A percentile compares a stretch with the other conserved stretches of the same genome.
Evolutionary conservation across 2,113 vertebrate species (phyloP).

Genomic region (Xyrauchen texanus): DNA sequence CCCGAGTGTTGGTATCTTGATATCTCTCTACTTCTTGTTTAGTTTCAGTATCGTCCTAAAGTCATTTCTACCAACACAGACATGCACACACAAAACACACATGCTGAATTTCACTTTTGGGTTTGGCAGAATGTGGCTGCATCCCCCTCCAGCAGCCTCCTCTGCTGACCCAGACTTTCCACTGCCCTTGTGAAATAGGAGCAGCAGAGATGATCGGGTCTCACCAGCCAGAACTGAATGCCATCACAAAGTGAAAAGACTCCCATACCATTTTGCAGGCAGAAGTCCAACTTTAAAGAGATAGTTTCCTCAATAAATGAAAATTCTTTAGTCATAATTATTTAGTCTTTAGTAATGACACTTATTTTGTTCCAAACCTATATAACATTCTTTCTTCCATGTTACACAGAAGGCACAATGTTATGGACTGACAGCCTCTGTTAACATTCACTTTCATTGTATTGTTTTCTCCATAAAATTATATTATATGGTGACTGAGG

Average conservation of each 20-base stretch:
- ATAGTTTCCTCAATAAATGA: not conserved
- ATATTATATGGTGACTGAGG: too few relatives aligned
- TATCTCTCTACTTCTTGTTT: constrained; percentile 1
- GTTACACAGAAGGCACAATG: too few relatives aligned
- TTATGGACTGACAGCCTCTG: too few relatives aligned
- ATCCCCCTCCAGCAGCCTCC: constrained; percentile 7
- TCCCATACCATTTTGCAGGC: constrained; percentile 10
- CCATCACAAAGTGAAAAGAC: constrained; percentile 16
- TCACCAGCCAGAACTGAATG: constrained; percentile 1
- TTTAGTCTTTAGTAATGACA: too few relatives aligned
- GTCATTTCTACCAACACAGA: constrained; percentile 17
- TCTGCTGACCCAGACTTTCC: constrained; percentile 48
- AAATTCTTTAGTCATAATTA: too few relatives aligned
- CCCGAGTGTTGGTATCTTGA: not conserved
- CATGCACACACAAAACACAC: not conserved
- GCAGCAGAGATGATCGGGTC: constrained; percentile 22
- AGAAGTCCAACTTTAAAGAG: constrained; percentile 1
- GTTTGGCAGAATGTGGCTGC: too few relatives aligned
- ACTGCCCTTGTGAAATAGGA: constrained; percentile 43
- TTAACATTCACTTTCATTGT: too few relatives aligned
- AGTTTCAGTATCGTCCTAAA: not conserved
- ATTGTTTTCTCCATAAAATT: too few relatives aligned
- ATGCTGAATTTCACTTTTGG: too few relatives aligned
- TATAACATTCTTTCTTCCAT: too few relatives aligned
- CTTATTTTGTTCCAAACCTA: too few relatives aligned